Evolutionary conservation across 2,113 vertebrate species (phyloP).

Genomic region (Pseudonaja textilis): DNA sequence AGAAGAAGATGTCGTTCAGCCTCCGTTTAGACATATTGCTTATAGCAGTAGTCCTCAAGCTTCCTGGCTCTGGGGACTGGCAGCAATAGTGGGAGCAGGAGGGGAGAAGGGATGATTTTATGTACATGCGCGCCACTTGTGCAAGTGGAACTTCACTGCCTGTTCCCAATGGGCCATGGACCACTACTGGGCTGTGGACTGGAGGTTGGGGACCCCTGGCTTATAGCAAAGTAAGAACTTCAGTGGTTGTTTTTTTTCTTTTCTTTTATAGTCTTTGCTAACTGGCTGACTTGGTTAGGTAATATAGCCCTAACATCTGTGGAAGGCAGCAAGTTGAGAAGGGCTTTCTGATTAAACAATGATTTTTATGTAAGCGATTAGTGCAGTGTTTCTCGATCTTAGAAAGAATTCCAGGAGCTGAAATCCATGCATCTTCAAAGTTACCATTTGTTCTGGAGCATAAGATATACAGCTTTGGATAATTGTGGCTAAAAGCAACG

Average conservation of each 20-base stretch:
- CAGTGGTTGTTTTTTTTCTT: not conserved
- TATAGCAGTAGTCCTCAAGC: not conserved
- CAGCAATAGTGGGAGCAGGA: not conserved
- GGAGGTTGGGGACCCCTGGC: not conserved
- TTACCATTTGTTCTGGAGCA: not conserved
- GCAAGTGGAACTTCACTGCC: not conserved
- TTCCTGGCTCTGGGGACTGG: not conserved
- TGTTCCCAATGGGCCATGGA: not conserved
- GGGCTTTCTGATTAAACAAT: not conserved
- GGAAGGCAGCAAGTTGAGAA: not conserved
- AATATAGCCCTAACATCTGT: not conserved
- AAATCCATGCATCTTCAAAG: not conserved
- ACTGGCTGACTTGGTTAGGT: not conserved
- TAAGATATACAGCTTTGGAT: too few species aligned
- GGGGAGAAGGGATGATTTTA: not conserved
- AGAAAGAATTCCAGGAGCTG: not conserved
- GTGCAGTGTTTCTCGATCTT: not conserved
- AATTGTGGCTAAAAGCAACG: not conserved
- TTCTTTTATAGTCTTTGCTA: not conserved
- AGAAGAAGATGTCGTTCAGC: conserved; percentile 22
- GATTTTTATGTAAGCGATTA: not conserved
- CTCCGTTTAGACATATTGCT: not conserved
- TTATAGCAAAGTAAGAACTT: not conserved
- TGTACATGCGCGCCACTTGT: accelerated
- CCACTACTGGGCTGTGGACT: not conserved